Evolutionary conservation across 1,140 invertebrate species (phyloP).

Genomic region (Drosophila hydei): DNA sequence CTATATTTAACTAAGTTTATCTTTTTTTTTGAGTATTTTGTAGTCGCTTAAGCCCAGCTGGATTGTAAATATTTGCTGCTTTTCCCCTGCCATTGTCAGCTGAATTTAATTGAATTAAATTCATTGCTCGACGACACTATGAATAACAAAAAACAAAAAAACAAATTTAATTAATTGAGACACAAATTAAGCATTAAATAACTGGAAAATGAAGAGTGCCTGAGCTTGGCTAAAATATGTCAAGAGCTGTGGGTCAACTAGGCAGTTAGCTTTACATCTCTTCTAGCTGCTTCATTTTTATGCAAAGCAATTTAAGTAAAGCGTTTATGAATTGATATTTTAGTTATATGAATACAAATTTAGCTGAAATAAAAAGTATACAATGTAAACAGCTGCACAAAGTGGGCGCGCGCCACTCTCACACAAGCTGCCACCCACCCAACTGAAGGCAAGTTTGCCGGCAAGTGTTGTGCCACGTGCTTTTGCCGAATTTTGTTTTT

Average conservation of each 20-base stretch:
- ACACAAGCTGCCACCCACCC: background rate
- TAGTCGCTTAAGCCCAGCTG: too few species aligned
- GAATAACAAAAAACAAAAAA: background rate
- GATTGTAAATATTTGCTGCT: background rate
- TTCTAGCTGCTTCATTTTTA: background rate
- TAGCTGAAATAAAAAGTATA: background rate
- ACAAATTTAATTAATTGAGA: constrained; percentile 36
- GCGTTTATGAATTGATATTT: background rate
- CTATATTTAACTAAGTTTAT: too few species aligned
- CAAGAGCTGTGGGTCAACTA: background rate
- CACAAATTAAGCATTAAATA: constrained; percentile 32
- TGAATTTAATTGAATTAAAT: constrained; percentile 55
- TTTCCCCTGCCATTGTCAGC: constrained; percentile 35
- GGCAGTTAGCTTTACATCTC: background rate
- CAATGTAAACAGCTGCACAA: too few species aligned
- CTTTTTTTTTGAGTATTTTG: too few species aligned
- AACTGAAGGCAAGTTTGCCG: constrained; percentile 26
- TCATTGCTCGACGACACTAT: constrained; percentile 24
- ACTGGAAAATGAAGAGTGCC: constrained; percentile 1
- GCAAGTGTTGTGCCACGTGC: constrained; percentile 43
- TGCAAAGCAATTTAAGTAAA: too few species aligned
- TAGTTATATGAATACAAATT: background rate
- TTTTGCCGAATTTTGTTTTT: constrained; percentile 49
- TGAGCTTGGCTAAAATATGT: background rate
- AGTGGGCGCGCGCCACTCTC: background rate